Evolutionary conservation across 1,140 invertebrate genomes (phyloP), one percentile per base, ranked within the genome.

Genomic region (Drosophila ambigua): DNA sequence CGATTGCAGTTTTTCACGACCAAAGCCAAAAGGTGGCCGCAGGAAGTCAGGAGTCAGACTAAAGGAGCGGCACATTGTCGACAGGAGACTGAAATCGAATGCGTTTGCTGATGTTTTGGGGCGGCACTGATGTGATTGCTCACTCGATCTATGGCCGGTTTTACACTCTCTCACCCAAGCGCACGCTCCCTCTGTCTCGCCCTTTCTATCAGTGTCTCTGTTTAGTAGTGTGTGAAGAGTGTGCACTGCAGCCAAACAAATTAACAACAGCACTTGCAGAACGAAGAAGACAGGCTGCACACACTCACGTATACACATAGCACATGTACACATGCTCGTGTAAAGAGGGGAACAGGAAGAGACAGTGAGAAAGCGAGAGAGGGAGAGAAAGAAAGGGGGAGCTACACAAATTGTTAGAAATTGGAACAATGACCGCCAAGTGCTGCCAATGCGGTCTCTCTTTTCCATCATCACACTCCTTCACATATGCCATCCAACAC

Each of bases 341-440:
- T 46, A 51, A 28, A 53, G 44, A 23, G 24, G 23, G 41, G 24
- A 9, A 44, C 44, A 60, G 28, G 11, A 26, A 48, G 35, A 39
- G 35, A 28, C n/a, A 23, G 44, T 9, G 11, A 48, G 9, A 58
- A 16, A n/a, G 53, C 3, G 23, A 55, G 41, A 15, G 11, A 44
- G 20, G 31, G 51, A 67, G 52, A 72, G 23, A 24, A 24, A 44
- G 20, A 55, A 43, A 57, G 41, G 61, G 55, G 45, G 51, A 67
- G 52, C 66, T 54, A 57, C 13, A 69, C 81, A 82, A 84, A 77
- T 72, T 63, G 81, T 84, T 84, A 85, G 77, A 84, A 84, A 84
- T 84, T 84, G 82, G 81, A 84, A 84, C 81, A 84, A 85, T 84
- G 81, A 84, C 81, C 81, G 77, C 81, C 81, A 84, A 84, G 81